A percentile compares a stretch with the other conserved stretches of the same genome.
Evolutionary conservation across 2,888 invertebrate genomes (phyloP).

Genomic region (Diachrysia chrysitis): DNA sequence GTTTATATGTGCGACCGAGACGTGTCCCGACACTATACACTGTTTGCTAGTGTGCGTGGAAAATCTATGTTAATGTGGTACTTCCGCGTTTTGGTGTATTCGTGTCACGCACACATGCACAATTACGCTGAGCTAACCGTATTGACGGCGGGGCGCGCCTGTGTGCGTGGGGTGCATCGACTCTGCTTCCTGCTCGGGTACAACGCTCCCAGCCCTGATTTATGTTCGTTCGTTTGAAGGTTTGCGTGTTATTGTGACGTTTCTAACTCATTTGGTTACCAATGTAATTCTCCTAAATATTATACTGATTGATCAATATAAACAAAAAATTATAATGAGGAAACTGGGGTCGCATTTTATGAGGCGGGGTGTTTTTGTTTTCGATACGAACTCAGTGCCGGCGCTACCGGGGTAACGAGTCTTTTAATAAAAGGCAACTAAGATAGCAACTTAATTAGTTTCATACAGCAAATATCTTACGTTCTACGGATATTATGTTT

Average conservation of each 20-base stretch:
- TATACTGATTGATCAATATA: constrained; percentile 66
- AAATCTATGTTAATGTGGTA: constrained; percentile 85
- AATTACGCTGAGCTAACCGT: constrained; percentile 28
- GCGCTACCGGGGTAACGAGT: constrained; percentile 16
- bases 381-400: constrained; percentile 22
- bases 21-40: constrained; percentile 59
- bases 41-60: constrained; percentile 71
- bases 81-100: constrained; percentile 84
- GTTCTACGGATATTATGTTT: neutral
- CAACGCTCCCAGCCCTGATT: constrained; percentile 85
- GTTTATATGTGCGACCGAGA: constrained; percentile 55
- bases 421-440: constrained; percentile 5
- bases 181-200: constrained; percentile 85
- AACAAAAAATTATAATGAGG: constrained; percentile 48
- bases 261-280: constrained; percentile 70
- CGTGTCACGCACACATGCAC: constrained; percentile 77
- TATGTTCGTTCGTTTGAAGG: constrained; percentile 80
- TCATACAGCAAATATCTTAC: neutral
- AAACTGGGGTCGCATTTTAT: constrained; percentile 41
- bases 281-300: constrained; percentile 57
- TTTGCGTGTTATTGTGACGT: constrained; percentile 84
- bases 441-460: neutral
- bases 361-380: constrained; percentile 33
- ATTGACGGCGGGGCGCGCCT: constrained; percentile 44
- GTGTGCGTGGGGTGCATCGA: constrained; percentile 86